Evolutionary conservation across 1,140 invertebrate species (phyloP), one percentile per base, ranked within the genome.

Genomic region (Drosophila takahashii): DNA sequence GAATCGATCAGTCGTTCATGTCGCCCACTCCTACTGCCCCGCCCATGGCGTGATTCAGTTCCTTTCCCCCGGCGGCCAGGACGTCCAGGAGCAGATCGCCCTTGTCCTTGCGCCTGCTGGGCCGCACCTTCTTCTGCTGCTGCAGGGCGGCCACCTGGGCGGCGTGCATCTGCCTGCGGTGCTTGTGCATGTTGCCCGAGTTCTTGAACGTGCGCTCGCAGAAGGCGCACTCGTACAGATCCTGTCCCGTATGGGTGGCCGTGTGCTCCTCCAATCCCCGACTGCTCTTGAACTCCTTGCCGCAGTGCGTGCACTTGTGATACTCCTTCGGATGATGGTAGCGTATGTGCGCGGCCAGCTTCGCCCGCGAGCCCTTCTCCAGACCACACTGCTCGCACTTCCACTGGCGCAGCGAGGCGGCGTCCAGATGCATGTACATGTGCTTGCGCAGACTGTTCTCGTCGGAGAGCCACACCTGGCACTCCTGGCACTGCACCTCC

Each of bases 151-250:
- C 73, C 60, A 83, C 81, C 53, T 90, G 77, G 29, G 61, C 52
- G 3, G 77, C 79, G 52, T 90, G 85, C 41, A 74, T 71, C 32
- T 75, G 74, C n/a, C 81, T 81, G 1, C 73, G 72, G 41, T 90
- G 85, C 54, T 78, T 70, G 56, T 90, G 83, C 85, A 90, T 83
- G 58, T 90, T 90, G 0, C 79, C 67, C 18, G 61, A 77, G 36
- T 64, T 74, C 45, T 83, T 86, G 44, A 90, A 90, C 4, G 83
- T 89, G 22, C 72, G 58, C 5, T 83, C 71, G 39, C 86, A 90
- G 65, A 81, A 79, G 7, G 80, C 78, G 70, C 86, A 90, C 29
- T 61, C 51, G 44, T 90, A 90, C n/a, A 90, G 47, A 54, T 79
- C 70, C 41, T 77, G 59, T 18, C 84, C 86, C 2, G 78, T 85